Conservation (phyloP, 1,140 invertebrate species). For the Xylocopa sonorina region DNA sequence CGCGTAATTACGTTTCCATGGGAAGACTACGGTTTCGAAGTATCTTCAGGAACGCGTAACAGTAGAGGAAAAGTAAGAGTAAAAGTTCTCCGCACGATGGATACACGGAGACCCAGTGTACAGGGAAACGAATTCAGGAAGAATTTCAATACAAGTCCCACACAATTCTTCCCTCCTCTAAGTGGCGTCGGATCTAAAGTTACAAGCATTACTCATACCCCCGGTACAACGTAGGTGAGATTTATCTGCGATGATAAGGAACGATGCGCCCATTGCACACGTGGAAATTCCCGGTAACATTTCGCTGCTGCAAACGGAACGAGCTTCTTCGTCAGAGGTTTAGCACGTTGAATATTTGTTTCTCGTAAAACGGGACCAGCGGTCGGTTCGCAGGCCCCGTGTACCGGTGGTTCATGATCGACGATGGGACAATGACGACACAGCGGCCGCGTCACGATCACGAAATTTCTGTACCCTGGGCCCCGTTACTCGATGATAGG, state of each 20-base stretch:
- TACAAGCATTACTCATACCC: conserved; percentile 2
- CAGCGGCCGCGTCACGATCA: conserved; percentile 73
- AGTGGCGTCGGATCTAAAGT: conserved; percentile 3
- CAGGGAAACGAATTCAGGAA: too few species aligned
- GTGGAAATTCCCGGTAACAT: conserved; percentile 3
- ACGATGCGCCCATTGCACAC: background rate
- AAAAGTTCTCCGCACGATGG: too few species aligned
- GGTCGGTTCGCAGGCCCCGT: conserved; percentile 57
- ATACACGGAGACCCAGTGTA: too few species aligned
- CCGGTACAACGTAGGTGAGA: conserved; percentile 9
- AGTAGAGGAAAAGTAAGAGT: too few species aligned
- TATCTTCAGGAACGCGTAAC: too few species aligned
- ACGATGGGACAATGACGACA: conserved; percentile 57
- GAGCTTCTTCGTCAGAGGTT: background rate
- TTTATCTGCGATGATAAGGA: background rate
- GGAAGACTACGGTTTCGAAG: too few species aligned
- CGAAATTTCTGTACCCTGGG: conserved; percentile 70
- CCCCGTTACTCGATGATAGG: conserved; percentile 78
- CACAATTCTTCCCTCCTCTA: background rate
- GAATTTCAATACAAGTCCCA: background rate
- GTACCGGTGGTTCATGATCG: conserved; percentile 73
- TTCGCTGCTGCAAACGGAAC: background rate
- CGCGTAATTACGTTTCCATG: too few species aligned
- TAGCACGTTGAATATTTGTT: conserved; percentile 62
- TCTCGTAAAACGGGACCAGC: conserved; percentile 64